These are phyloP conservation scores for Antedon mediterranea DNA, from an alignment of 53 echinoderm and acorn worm genomes.

Conservation along the genomic window DNA sequence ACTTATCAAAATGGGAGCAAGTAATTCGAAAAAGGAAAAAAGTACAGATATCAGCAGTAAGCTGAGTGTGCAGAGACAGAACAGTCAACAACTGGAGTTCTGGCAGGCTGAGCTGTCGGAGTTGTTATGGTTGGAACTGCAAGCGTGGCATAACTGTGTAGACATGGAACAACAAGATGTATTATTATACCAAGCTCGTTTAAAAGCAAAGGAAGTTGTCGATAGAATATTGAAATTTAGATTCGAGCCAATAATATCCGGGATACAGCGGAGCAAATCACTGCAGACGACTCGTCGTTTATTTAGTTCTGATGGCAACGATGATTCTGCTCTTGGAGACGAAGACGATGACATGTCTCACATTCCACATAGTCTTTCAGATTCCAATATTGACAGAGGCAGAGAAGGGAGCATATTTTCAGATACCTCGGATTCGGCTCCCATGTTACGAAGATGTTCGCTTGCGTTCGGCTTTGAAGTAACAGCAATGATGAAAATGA, in stretches of 20 bases:
- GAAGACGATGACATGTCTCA: background rate
- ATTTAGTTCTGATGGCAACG: background rate
- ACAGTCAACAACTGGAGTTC: slow-evolving; percentile 19
- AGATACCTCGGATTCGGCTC: background rate
- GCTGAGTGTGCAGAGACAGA: slow-evolving; percentile 14
- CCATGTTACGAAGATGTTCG: background rate
- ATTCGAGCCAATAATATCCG: slow-evolving; percentile 9
- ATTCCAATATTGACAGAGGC: background rate
- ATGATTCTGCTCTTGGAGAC: background rate
- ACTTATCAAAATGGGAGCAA: slow-evolving; percentile 55
- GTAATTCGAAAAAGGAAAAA: slow-evolving; percentile 39
- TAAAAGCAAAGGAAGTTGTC: slow-evolving; percentile 31
- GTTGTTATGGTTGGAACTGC: slow-evolving; percentile 75
- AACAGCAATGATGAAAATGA: slow-evolving; percentile 1
- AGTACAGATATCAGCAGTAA: slow-evolving; percentile 27
- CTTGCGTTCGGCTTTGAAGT: background rate
- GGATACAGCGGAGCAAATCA: background rate
- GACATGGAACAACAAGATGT: slow-evolving; percentile 60
- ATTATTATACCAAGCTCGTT: slow-evolving; percentile 36
- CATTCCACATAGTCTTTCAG: background rate
- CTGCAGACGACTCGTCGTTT: background rate
- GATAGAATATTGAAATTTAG: slow-evolving; percentile 49
- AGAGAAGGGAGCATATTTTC: background rate
- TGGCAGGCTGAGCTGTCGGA: slow-evolving; percentile 66
- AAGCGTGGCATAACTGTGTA: slow-evolving; percentile 50